phyloP scores from a whole-genome alignment of 1,140 invertebrate species.

The Bathynomus jamesi region DNA sequence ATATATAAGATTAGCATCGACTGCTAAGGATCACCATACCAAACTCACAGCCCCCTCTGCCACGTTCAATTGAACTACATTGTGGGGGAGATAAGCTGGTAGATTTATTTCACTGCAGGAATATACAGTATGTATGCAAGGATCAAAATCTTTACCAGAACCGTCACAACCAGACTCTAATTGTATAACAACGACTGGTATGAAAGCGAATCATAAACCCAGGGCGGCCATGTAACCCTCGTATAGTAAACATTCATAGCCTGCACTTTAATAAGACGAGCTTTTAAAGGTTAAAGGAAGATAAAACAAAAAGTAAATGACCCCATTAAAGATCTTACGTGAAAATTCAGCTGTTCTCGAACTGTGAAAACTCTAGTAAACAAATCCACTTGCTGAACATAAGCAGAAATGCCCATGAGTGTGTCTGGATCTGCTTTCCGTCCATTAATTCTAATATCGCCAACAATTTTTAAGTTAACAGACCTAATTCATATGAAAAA shows the following conservation, averaged over 20 bases:
- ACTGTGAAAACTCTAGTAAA: constrained; percentile 87
- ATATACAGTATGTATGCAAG: too few species aligned
- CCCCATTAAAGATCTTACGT: constrained; percentile 52
- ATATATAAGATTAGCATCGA: too few species aligned
- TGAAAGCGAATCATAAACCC: not conserved
- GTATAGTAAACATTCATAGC: not conserved
- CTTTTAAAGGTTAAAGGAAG: not conserved
- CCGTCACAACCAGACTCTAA: not conserved
- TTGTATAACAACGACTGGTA: not conserved
- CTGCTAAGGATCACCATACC: too few species aligned
- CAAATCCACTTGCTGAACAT: constrained; percentile 89
- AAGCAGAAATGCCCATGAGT: constrained; percentile 72
- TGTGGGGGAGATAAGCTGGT: too few species aligned
- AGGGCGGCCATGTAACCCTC: not conserved
- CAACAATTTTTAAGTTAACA: constrained; percentile 14
- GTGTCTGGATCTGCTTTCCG: constrained; percentile 20
- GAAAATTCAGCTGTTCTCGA: constrained; percentile 79
- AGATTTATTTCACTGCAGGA: too few species aligned
- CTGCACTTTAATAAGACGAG: not conserved
- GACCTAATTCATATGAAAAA: not conserved
- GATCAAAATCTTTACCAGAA: not conserved
- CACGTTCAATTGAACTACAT: too few species aligned
- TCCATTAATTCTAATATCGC: constrained; percentile 31
- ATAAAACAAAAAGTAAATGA: not conserved
- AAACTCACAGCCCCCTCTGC: too few species aligned